Evolutionary conservation across 2,113 vertebrate genomes (phyloP), one percentile per base, ranked within the genome.

Genomic region (Alouatta palliata): DNA sequence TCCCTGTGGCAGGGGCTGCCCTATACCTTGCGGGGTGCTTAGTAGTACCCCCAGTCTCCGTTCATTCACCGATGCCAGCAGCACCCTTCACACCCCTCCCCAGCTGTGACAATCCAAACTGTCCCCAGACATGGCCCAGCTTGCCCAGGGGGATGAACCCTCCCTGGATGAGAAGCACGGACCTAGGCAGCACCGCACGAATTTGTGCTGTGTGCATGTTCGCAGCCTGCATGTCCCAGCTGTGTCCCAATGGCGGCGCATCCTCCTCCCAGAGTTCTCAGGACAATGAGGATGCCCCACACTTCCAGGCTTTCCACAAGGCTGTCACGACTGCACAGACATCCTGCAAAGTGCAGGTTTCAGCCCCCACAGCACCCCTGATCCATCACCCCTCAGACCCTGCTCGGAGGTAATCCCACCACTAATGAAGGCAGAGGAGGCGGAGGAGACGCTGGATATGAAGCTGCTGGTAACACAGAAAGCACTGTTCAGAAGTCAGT

Each of bases 231-330:
- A 0, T 19, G 17, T 70, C 35, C 17, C 68, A 35, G 30, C 68
- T 19, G 3, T 70, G 35, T n/a, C 68, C 6, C 0, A 16, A n/a
- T 0, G 68, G 73, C 1, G 0, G 5, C 14, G 40, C 43, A 0
- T 0, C 1, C 10, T 6, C 35, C 49, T 2, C 12, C 35, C 17
- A 0, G 27, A 1, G 0, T 43, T 4, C 1, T 5, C 7, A 6
- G 25, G 5, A 1, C 5, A 2, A 7, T 47, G 3, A 1, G 1
- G 58, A 47, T 5, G 17, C 3, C 30, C 40, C 8, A 2, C 0
- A 16, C 3, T 35, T 30, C 52, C 23, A 11, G 0, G 4, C 66
- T n/a, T 40, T 23, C 79, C n/a, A 9, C 2, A 4, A 23, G 64
- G 40, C n/a, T 6, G 1, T 19, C 10, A 5, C 2, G 40, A 20